Base-by-base conservation (phyloP, 2,888 invertebrate species). In the Heliothis peltigera region DNA sequence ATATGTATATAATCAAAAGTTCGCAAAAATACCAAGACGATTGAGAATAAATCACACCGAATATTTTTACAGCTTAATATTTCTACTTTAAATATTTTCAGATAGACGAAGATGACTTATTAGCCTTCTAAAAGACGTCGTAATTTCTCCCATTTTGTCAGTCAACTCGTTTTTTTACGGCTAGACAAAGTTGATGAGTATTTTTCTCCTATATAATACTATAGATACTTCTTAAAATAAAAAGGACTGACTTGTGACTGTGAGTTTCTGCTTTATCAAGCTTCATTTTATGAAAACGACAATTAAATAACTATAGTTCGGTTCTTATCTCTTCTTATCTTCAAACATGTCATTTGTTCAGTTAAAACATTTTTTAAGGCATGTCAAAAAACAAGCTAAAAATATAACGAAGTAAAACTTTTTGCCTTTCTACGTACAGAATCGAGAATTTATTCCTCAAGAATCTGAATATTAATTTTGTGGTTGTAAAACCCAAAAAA, bases 401-500 rank as follows among this genome's bases (percentile, higher is more conserved):
- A 3, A 10, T 12, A 48, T 21, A 17, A 25, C 5, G 2, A 43
- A 17, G 12, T 19, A 21, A 28, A 61, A 28, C 47, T 32, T 32
- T 32, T 32, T 32, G 8, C 32, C 6, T 25, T 25, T 25, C 32
- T 12, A 32, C 10, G 3, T 32, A 12, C 10, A 12, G 2, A 32
- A 32, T 12, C 8, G 19, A 4, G 10, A 7, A 19, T 5, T 17
- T 10, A 21, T 10, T 2, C 46, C 1, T 10, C 17, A 19, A 63
- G n/a, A 32, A 32, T 32, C 8, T 32, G 2, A n/a, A 32, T 12
- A 32, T 12, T 44, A n/a, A 2, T 48, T 39, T 17, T 32, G 18
- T 21, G 28, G n/a, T 32, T 35, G 17, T 48, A 56, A 66, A 35
- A 28, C 10, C 32, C 32, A 32, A 10, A 32, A 8, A 32, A 12